Conservation (phyloP, 2,888 invertebrate genomes). For the Stictocephala bisonia region DNA sequence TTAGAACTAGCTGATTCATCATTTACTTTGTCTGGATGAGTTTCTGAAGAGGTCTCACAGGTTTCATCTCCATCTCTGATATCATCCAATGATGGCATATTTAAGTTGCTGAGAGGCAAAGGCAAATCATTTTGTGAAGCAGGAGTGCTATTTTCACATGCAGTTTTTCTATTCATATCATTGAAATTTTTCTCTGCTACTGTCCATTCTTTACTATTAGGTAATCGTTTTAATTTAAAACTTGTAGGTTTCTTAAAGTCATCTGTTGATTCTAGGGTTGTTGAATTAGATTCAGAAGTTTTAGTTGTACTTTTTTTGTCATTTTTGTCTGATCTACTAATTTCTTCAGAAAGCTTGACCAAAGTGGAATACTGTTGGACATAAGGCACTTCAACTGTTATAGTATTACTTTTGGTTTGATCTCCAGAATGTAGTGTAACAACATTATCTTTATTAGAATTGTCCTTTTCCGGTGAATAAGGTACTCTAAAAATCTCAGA, state of each 20-base stretch:
- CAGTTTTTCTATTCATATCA: not conserved
- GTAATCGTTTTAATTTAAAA: slow-evolving; percentile 42
- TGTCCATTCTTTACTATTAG: slow-evolving; percentile 43
- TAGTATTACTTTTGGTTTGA: slow-evolving; percentile 35
- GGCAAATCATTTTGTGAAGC: not conserved
- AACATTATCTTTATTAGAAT: slow-evolving; percentile 34
- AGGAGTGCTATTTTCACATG: not conserved
- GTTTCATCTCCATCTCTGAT: slow-evolving; percentile 31
- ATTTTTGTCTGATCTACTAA: slow-evolving; percentile 10
- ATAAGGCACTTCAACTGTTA: slow-evolving; percentile 43
- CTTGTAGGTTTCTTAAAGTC: slow-evolving; percentile 36
- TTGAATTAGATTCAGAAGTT: not conserved
- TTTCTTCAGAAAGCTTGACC: slow-evolving; percentile 43
- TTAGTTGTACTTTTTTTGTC: slow-evolving; percentile 16
- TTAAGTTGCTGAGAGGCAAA: slow-evolving; percentile 12
- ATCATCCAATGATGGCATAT: slow-evolving; percentile 44
- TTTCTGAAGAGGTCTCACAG: not conserved
- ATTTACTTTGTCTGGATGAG: not conserved
- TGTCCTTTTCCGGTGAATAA: slow-evolving; percentile 32
- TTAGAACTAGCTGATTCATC: not conserved
- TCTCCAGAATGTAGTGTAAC: slow-evolving; percentile 42
- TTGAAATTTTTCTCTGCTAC: not conserved
- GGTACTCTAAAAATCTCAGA: slow-evolving; percentile 34
- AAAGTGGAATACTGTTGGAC: slow-evolving; percentile 44
- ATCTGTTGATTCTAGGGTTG: slow-evolving; percentile 9